Evolutionary conservation across 2,113 vertebrate genomes (phyloP), one percentile per base, ranked within the genome.

Genomic region (Eurypyga helias): DNA sequence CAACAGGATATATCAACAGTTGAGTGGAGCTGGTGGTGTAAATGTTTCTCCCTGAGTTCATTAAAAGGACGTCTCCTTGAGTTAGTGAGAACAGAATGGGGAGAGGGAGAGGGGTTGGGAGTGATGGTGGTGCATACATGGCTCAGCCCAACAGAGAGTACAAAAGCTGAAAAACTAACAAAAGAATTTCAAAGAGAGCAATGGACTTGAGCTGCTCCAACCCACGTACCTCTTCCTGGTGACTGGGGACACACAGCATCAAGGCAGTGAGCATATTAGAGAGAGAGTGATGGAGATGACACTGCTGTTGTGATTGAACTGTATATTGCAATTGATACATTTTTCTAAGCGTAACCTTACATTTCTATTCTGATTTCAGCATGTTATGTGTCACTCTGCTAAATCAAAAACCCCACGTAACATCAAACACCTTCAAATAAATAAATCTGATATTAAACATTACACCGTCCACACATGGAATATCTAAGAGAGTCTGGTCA

Each of bases 391-490:
- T 48, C 26, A 41, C 41, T 41, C 26, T 11, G 16, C 18, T 93
- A 36, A 91, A 62, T 19, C 8, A 61, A 66, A 90, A 91, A 33
- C 17, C 46, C 24, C 6, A 8, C 24, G 10, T 86, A 34, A 51
- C 45, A 33, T 43, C 15, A 76, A 36, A 67, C n/a, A 38, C 14
- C 57, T 69, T 81, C 38, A 70, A 16, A 65, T 34, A 73, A 73
- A 17, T 54, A 41, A 28, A 66, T 29, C 4, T 57, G n/a, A 24
- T 84, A 34, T 81, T 87, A 65, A 87, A 13, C 4, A 61, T 38
- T 55, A 31, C 17, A 8, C 5, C 16, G 2, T 57, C 33, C 3
- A 1, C 5, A 1, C 1, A 2, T 48, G 16, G 19, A 57, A 49
- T 31, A 33, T 29, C 19, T 75, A 14, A 80, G 77, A 94, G 29